Conservation (phyloP, 2,888 invertebrate genomes). For the Drosophila infuscata region DNA sequence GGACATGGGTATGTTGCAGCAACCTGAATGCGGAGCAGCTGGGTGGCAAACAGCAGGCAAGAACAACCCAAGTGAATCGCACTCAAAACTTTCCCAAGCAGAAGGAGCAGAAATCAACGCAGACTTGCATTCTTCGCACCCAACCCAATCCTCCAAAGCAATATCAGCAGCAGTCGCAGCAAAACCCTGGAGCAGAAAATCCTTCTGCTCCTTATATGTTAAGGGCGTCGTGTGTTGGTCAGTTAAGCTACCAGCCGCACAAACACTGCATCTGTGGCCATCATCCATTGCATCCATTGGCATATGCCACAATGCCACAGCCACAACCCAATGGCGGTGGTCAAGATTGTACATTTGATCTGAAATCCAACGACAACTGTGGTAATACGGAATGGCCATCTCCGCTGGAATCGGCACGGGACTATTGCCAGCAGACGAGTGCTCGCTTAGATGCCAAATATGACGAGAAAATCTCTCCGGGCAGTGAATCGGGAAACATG, state of each 20-base stretch:
- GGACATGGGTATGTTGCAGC: background rate
- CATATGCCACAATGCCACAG: background rate
- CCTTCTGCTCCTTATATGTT: background rate
- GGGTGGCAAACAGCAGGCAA: background rate
- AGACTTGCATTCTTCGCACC: background rate
- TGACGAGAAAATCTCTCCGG: too few species aligned
- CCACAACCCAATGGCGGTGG: background rate
- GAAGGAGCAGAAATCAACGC: background rate
- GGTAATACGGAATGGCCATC: background rate
- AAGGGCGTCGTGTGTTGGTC: background rate
- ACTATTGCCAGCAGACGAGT: background rate
- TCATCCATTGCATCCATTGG: too few species aligned
- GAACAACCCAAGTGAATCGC: background rate
- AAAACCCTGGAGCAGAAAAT: background rate
- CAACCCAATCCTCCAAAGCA: background rate
- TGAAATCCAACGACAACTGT: background rate
- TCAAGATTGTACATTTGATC: background rate
- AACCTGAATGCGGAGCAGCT: background rate
- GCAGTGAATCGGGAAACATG: background rate
- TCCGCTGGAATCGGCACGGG: background rate
- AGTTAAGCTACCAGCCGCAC: background rate
- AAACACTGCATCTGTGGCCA: too few species aligned
- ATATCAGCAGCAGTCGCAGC: background rate
- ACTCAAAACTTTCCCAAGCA: background rate
- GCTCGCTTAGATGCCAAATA: background rate